Percentiles rank a stretch among this genome's conserved stretches.
phyloP scores from a whole-genome alignment of 2,888 invertebrate species.

The Dyspetes luteomarginatus region DNA sequence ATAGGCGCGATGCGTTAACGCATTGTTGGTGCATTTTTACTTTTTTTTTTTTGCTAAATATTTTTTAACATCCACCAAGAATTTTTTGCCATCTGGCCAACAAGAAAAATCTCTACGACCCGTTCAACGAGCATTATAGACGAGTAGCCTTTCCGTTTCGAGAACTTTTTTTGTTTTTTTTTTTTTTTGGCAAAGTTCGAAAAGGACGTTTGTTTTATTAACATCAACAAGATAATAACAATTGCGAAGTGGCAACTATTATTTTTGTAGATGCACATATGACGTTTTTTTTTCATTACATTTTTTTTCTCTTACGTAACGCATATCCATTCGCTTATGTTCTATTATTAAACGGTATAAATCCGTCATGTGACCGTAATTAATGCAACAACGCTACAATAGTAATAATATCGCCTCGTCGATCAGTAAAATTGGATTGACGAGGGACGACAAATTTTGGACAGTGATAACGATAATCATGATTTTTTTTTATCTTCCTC shows the following conservation, averaged over 20 bases:
- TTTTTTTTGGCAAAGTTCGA: slow-evolving; percentile 41
- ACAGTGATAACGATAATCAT: background rate
- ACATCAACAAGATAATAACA: slow-evolving; percentile 35
- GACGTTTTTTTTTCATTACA: no score
- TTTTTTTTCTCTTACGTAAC: slow-evolving; percentile 60
- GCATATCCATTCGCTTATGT: slow-evolving; percentile 15
- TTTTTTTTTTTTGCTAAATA: background rate
- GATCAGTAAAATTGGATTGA: background rate
- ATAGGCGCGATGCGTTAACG: slow-evolving; percentile 15
- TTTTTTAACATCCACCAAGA: background rate
- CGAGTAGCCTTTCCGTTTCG: background rate
- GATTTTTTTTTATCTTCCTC: background rate
- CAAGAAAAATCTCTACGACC: slow-evolving; percentile 30
- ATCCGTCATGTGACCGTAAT: slow-evolving; percentile 19
- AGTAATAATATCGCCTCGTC: background rate
- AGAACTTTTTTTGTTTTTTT: no score
- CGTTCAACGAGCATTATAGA: slow-evolving; percentile 24
- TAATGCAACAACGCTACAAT: slow-evolving; percentile 27
- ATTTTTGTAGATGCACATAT: slow-evolving; percentile 24
- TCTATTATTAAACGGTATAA: slow-evolving; percentile 36
- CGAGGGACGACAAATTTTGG: background rate
- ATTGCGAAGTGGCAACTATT: slow-evolving; percentile 22
- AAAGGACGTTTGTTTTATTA: slow-evolving; percentile 24
- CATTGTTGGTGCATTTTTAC: background rate
- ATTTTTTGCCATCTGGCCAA: slow-evolving; percentile 18